Base-by-base conservation (phyloP, 2,113 vertebrate genomes). In the Nymphicus hollandicus region DNA sequence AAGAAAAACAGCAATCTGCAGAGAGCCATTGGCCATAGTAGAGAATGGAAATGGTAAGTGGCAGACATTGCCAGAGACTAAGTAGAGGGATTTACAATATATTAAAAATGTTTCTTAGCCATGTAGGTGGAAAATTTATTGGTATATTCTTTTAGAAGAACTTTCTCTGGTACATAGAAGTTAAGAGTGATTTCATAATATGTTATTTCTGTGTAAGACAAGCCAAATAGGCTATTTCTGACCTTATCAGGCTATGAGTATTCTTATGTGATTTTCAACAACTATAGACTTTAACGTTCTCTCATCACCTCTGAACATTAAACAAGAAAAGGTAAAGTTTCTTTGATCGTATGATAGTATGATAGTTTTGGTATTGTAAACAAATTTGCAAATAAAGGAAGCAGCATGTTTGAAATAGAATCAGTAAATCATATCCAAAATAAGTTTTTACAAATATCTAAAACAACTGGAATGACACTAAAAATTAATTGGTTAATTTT, bases 401-500 rank as follows among this genome's bases (percentile, higher is more conserved):
- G 8, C 37, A 24, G 17, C 24, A 6, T 50, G 5, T 61, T 88
- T 94, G 77, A 83, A 89, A 91, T 52, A 33, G 49, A 64, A 66
- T 89, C 68, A 80, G 65, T 93, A 88, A 87, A 89, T 89, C 46
- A 55, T 61, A 70, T 35, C 65, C 28, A 55, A 63, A 87, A 68
- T 33, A 74, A 86, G 31, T 68, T 92, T 92, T 84, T 73, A 66
- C 24, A 46, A 41, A 90, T 58, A 15, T n/a, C 56, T 58, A 35
- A 58, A 23, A 22, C 33, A 58, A 22, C 33, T 58, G 33, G 20
- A 58, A n/a, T 58, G 20, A n/a, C 55, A 91, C 85, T 94, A 96
- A 96, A 95, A 95, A 84, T 61, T 79, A 94, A 79, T 91, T 85
- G 77, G 70, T 88, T 79, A 56, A 29, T 77, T 89, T 90, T 96